Conservation (phyloP, 2,113 vertebrate species). For the Lepus timidus region DNA sequence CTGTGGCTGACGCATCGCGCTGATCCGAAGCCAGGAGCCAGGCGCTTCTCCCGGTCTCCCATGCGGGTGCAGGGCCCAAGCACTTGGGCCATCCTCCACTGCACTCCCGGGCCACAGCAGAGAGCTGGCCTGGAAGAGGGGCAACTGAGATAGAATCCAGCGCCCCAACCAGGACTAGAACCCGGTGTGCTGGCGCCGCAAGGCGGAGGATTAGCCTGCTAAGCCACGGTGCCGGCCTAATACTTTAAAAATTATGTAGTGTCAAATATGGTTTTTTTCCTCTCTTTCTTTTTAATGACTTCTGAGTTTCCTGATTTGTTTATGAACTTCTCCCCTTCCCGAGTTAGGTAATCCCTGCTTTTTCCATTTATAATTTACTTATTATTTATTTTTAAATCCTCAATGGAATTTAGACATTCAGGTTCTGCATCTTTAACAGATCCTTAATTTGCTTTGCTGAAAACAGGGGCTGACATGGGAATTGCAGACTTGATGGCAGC, state of each 20-base stretch:
- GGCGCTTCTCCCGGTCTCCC: no score
- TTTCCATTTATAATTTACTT: neutral
- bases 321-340: neutral
- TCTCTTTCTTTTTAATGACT: neutral
- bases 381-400: constrained; percentile 52
- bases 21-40: no score
- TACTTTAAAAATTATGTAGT: neutral
- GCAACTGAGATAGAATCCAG: no score
- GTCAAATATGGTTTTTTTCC: neutral
- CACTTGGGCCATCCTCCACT: no score
- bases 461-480: neutral
- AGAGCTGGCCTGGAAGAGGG: no score
- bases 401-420: neutral
- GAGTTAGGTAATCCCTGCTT: neutral
- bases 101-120: no score
- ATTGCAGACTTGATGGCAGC: neutral
- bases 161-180: no score
- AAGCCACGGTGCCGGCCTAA: neutral
- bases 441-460: constrained; percentile 8
- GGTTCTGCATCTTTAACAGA: constrained; percentile 1
- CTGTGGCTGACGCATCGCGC: no score
- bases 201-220: no score
- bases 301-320: constrained; percentile 15
- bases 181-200: no score
- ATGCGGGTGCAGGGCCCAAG: no score